phyloP scores from a whole-genome alignment of 35 echinoderm and acorn worm species.

The Antedon bifida region DNA sequence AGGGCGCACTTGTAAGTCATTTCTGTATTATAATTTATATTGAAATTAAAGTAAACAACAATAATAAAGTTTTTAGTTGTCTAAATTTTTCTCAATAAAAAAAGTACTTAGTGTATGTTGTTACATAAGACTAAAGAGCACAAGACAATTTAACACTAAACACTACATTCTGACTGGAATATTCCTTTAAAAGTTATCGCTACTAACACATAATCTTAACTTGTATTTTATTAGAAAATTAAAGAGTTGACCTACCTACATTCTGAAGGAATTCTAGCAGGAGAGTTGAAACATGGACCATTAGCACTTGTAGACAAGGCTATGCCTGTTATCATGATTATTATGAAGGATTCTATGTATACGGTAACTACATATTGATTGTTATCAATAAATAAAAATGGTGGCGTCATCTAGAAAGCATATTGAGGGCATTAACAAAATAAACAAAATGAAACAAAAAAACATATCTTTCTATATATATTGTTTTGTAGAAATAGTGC shows the following conservation, averaged over 20 bases:
- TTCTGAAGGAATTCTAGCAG: slow-evolving; percentile 92
- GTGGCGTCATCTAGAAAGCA: background rate
- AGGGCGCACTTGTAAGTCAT: slow-evolving; percentile 78
- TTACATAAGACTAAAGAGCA: no score
- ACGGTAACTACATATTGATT: slow-evolving; percentile 41
- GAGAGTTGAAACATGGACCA: slow-evolving; percentile 92
- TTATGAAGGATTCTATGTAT: slow-evolving; percentile 91
- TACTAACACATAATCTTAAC: no score
- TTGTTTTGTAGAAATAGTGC: no score
- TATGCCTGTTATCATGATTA: slow-evolving; percentile 85
- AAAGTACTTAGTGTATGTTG: no score
- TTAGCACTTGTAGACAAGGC: slow-evolving; percentile 79
- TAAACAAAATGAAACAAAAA: no score
- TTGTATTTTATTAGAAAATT: slow-evolving; percentile 92
- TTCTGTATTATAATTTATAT: background rate
- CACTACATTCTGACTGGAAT: no score
- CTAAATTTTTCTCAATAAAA: no score
- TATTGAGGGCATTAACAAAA: background rate
- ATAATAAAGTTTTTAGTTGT: no score
- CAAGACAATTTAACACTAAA: no score
- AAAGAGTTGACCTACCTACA: slow-evolving; percentile 94
- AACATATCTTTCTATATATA: no score
- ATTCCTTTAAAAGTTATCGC: no score
- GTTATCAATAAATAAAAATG: background rate
- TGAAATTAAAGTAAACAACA: no score